These are phyloP conservation scores for Parascotia fuliginaria DNA, from an alignment of 2,888 invertebrate species.

Conservation along the genomic window DNA sequence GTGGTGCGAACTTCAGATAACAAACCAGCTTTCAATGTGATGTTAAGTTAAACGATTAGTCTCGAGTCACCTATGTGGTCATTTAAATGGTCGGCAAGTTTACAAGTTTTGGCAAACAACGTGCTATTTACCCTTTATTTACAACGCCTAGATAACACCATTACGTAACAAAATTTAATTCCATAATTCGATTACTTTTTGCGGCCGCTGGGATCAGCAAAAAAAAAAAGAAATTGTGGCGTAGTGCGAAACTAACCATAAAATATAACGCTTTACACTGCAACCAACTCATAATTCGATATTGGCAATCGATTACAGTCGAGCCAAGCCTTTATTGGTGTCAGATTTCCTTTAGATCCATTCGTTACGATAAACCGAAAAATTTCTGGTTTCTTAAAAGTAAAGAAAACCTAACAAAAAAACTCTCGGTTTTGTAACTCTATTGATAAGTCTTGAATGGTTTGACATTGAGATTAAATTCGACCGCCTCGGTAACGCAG, in stretches of 20 bases:
- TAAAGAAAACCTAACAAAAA: conserved; percentile 46
- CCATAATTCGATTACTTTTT: conserved; percentile 17
- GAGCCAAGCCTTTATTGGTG: conserved; percentile 51
- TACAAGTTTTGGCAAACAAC: background rate
- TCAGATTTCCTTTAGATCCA: conserved; percentile 61
- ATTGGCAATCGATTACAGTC: conserved; percentile 67
- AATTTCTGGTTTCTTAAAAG: conserved; percentile 52
- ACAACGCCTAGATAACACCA: conserved; percentile 8
- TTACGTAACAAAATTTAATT: conserved; percentile 13
- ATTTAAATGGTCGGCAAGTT: conserved; percentile 22
- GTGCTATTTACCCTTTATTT: background rate
- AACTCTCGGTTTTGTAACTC: conserved; percentile 24
- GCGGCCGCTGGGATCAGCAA: conserved; percentile 2
- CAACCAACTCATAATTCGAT: conserved; percentile 58
- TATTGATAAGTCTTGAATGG: conserved; percentile 21
- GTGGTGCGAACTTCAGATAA: conserved; percentile 53
- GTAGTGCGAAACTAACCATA: conserved; percentile 43
- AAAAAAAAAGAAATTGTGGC: conserved; percentile 42
- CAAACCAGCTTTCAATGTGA: conserved; percentile 52
- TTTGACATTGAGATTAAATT: conserved; percentile 36
- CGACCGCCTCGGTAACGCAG: conserved; percentile 18
- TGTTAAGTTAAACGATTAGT: conserved; percentile 63
- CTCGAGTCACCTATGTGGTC: conserved; percentile 51
- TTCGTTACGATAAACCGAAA: conserved; percentile 60
- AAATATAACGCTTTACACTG: conserved; percentile 52